phyloP scores from a whole-genome alignment of 2,113 vertebrate genomes.

The Brachirus orientalis region DNA sequence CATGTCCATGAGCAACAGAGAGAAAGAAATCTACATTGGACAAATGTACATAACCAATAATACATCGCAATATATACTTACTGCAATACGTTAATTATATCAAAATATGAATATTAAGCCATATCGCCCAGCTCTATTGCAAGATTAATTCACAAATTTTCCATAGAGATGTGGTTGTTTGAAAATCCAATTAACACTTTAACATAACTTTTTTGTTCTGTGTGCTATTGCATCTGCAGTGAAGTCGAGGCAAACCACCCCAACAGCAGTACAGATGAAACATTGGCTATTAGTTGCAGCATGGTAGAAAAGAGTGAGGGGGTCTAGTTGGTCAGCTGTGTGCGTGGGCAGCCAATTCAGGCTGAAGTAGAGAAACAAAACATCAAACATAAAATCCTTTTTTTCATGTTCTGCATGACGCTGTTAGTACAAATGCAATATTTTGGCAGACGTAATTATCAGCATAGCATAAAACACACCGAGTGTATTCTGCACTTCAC shows the following conservation, averaged over 20 bases:
- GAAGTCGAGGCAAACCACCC: constrained; percentile 2
- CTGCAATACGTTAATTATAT: no score
- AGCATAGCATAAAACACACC: constrained; percentile 1
- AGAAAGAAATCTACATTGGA: no score
- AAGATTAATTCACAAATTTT: background rate
- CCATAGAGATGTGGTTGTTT: background rate
- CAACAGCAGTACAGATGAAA: constrained; percentile 23
- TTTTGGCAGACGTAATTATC: constrained; percentile 9
- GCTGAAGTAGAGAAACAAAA: constrained; percentile 37
- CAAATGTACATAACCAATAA: no score
- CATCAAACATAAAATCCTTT: constrained; percentile 32
- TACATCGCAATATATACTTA: no score
- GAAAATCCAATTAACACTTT: background rate
- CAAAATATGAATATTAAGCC: no score
- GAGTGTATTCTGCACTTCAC: background rate
- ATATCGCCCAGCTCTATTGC: no score
- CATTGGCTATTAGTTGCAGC: constrained; percentile 13
- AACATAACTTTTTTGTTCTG: constrained; percentile 10
- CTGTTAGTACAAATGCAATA: background rate
- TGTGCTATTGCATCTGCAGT: constrained; percentile 21
- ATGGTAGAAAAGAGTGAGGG: background rate
- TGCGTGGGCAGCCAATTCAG: constrained; percentile 35
- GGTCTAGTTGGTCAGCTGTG: constrained; percentile 32
- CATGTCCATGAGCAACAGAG: no score
- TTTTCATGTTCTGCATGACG: constrained; percentile 10